Conservation (phyloP, 2,888 invertebrate species). For the Pollenia griseotomentosa region DNA sequence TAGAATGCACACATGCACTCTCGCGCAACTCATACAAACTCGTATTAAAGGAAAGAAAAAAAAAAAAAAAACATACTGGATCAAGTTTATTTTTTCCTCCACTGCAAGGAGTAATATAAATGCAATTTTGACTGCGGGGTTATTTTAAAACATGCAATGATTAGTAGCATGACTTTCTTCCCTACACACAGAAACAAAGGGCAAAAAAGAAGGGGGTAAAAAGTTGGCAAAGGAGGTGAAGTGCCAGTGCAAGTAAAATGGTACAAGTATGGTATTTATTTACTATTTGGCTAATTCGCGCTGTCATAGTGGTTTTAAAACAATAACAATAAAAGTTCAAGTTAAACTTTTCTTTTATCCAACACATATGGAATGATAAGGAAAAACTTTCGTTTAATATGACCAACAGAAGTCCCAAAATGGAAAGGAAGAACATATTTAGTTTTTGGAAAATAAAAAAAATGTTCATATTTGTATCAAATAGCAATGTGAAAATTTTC, state of each 20-base stretch:
- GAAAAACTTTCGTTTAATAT: slow-evolving; percentile 13
- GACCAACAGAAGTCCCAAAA: neutral
- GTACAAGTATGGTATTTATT: slow-evolving; percentile 77
- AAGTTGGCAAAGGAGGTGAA: slow-evolving; percentile 14
- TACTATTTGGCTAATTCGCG: slow-evolving; percentile 83
- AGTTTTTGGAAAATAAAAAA: too few relatives aligned
- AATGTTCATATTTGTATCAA: too few relatives aligned
- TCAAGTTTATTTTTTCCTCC: slow-evolving; percentile 34
- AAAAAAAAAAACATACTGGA: slow-evolving; percentile 12
- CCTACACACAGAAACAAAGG: neutral
- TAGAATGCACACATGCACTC: slow-evolving; percentile 56
- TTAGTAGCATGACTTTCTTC: slow-evolving; percentile 49
- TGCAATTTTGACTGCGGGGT: slow-evolving; percentile 60
- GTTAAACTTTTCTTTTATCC: slow-evolving; percentile 39
- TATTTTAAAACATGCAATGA: slow-evolving; percentile 64
- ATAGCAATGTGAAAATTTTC: too few relatives aligned
- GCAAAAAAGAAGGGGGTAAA: neutral
- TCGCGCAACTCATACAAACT: slow-evolving; percentile 16
- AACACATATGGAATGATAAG: slow-evolving; percentile 40
- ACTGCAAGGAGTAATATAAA: slow-evolving; percentile 1
- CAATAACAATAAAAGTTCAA: slow-evolving; percentile 79
- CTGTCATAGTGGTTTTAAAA: slow-evolving; percentile 81
- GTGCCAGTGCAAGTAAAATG: slow-evolving; percentile 19
- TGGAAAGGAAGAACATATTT: too few relatives aligned
- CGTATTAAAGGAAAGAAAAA: neutral